A percentile compares a stretch with the other conserved stretches of the same genome.
Evolutionary conservation across 1,140 invertebrate species (phyloP).

Genomic region (Rhyacophila brunnea): DNA sequence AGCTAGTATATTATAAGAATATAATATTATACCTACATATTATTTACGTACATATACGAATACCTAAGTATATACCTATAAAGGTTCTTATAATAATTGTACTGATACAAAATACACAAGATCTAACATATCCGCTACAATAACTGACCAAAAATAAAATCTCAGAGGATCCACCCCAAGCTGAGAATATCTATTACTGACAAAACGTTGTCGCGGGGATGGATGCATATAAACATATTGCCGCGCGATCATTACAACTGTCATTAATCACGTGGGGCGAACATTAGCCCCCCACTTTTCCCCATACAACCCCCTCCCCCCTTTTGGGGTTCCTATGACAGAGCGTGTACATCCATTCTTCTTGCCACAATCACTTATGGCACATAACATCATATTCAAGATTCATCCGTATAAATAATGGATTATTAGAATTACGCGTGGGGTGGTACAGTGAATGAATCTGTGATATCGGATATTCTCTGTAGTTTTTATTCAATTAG

Average conservation of each 20-base stretch:
- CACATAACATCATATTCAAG: conserved; percentile 33
- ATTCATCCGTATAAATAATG: conserved; percentile 33
- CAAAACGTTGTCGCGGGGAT: conserved; percentile 18
- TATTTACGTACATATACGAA: too few relatives aligned
- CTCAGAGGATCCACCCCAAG: conserved; percentile 9
- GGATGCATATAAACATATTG: conserved; percentile 34
- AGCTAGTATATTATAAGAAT: too few relatives aligned
- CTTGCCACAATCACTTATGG: conserved; percentile 27
- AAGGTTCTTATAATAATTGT: too few relatives aligned
- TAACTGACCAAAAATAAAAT: too few relatives aligned
- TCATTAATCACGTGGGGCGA: conserved; percentile 27
- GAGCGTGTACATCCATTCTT: conserved; percentile 3
- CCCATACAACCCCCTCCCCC: too few relatives aligned
- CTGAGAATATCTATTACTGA: conserved; percentile 30
- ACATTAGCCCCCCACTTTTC: neutral
- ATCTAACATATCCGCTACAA: too few relatives aligned
- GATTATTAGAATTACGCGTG: conserved; percentile 26
- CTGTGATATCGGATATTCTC: too few relatives aligned
- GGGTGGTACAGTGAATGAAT: neutral
- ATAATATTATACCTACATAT: too few relatives aligned
- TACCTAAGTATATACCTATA: too few relatives aligned
- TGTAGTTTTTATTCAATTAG: too few relatives aligned
- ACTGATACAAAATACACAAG: too few relatives aligned
- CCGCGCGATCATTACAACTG: conserved; percentile 31
- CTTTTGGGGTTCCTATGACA: neutral